Base-by-base conservation (phyloP, 2,113 vertebrate genomes). In the Zapus hudsonius region DNA sequence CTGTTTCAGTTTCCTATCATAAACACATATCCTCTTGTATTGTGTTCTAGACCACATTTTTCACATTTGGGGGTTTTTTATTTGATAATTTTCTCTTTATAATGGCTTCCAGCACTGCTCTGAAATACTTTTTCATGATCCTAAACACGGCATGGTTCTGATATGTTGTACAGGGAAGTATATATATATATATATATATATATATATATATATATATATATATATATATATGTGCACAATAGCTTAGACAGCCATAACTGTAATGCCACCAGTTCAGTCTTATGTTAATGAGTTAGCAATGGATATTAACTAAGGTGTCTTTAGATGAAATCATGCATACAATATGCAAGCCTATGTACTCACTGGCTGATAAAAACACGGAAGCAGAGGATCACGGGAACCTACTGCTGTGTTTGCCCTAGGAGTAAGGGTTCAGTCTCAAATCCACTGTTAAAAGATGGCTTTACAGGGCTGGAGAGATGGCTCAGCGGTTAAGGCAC, bases 1-100 rank as follows among this genome's bases (percentile, higher is more conserved):
- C 76, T 20, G 2, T 61, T 44, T 57, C 23, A 4, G 16, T 38
- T 76, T 63, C 74, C 15, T 9, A 6, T 20, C 33, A 3, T 57
- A 55, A 74, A 42, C 3, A 27, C 64, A 19, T 2, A 1, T 1
- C 52, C 40, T 42, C 19, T 11, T 0, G 1, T 20, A 5, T 57
- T 61, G 67, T 89, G 7, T 15, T 80, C 2, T 5, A 38, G 4
- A 38, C 27, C 33, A 38, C 12, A 2, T 44, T 75, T 66, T 89
- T 27, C 29, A 5, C 13, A 38, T 55, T 38, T 55, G 29, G 64
- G 31, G 59, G 6, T 79, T n/a, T 81, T n/a, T 36, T n/a, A n/a
- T 0, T 13, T 52, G 22, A 42, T 33, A 22, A 40, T 55, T n/a
- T 20, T 0, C 69, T 22, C 55, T 67, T 44, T 76, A 44, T 42